Evolutionary conservation across 2,797 vertebrate species (phyloP), one percentile per base, ranked within the genome.

Genomic region (Labroides dimidiatus): DNA sequence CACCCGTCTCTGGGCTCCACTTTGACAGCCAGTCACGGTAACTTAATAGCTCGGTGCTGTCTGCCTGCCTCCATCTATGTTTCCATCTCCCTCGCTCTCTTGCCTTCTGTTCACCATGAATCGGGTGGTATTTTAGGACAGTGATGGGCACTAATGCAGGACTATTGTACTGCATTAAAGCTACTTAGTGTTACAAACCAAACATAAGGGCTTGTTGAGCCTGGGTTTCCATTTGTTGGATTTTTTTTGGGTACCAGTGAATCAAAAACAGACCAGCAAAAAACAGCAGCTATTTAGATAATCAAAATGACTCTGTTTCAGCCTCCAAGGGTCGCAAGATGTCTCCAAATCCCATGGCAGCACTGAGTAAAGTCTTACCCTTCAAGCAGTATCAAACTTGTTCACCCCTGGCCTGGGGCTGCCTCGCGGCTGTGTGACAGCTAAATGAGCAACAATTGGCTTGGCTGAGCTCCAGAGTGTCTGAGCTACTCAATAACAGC

Each of bases 381-480:
- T 79, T 77, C 33, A 45, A 16, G 47, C 48, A 64, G 53, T 17
- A 23, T 54, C 33, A 69, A 51, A 66, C 43, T 53, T 62, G 41
- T 62, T 68, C 72, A 2, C 54, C 64, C 43, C 57, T 72, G 1
- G 62, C 64, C 64, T 52, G 69, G 53, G 75, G 66, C 63, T 71
- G 69, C 62, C 80, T 69, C 69, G 62, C 2, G 15, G 68, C 63
- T 59, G 23, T 37, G 37, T 85, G 82, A 90, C 86, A 87, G 69
- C 80, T 87, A 85, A 89, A 84, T 80, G 78, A 86, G 75, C 64
- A 80, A 83, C 87, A 82, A 86, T 82, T 86, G 78, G 61, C 64
- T 70, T 87, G 85, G 81, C 75, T 0, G 11, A 27, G 64, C 60
- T 84, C 81, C 83, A 82, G 56, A 64, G 62, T 7, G 65, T 78